Base-by-base conservation (phyloP, 2,797 vertebrate genomes). In the Octomys mimax region DNA sequence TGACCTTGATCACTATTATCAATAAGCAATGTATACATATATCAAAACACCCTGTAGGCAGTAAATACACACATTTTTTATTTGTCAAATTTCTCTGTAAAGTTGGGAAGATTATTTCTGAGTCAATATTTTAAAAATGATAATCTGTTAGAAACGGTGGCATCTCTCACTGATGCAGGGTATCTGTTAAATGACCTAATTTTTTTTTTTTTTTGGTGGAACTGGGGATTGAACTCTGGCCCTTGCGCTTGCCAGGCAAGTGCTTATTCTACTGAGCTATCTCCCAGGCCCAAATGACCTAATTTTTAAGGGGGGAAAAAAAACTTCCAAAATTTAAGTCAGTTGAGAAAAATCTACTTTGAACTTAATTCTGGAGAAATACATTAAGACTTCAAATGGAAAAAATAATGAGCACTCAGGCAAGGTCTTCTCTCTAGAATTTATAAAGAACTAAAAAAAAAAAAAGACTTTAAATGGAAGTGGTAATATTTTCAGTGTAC, bases 301-400 rank as follows among this genome's bases (percentile, higher is more conserved):
- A 94, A 83, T 39, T 91, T 64, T 62, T 92, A 79, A 73, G 57
- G 71, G 39, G 36, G 39, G 39, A n/a, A 73, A 73, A 73, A 73
- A 42, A 39, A 9, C 0, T 22, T 73, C 83, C 54, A 73, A 88
- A 85, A 80, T 73, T 84, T 73, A 88, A 78, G 14, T 46, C 36
- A 26, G 46, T 6, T 54, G 22, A 73, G 21, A 88, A 77, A 95
- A 94, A 70, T 16, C 28, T 54, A 68, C 46, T 71, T 36, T 57
- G 24, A 91, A 84, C 31, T 79, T 71, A 84, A 59, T 71, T 88
- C 46, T 94, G 70, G 83, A 52, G 57, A 83, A 83, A 57, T 52
- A 86, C 80, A 22, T 80, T 86, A 68, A 77, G 64, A 84, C 79
- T 87, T 90, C 75, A 87, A 59, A 80, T 59, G 80, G 49, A 91